Conservation (phyloP, 2,888 invertebrate genomes). For the Drosophila helvetica region DNA sequence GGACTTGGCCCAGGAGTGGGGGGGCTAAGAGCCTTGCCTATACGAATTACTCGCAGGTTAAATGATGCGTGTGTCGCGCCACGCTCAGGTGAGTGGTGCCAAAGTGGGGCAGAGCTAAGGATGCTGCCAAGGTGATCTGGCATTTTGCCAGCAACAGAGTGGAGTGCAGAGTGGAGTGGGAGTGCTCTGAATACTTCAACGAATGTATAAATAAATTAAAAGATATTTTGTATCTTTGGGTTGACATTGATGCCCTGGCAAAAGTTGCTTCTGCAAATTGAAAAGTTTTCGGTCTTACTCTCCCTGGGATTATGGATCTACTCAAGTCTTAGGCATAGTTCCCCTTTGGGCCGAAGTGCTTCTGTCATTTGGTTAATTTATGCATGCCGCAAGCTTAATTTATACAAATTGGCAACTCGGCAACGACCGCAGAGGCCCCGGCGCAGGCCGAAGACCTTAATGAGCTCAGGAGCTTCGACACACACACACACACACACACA, state of each 20-base stretch:
- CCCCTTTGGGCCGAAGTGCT: not conserved
- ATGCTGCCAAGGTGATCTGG: constrained; percentile 41
- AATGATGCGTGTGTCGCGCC: constrained; percentile 73
- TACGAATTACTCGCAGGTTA: constrained; percentile 65
- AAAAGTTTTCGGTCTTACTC: constrained; percentile 39
- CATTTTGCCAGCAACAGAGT: constrained; percentile 48
- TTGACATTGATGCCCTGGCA: constrained; percentile 52
- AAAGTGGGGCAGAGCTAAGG: constrained; percentile 35
- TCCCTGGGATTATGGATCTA: constrained; percentile 32
- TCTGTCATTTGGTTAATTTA: constrained; percentile 48
- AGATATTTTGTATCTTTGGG: constrained; percentile 53
- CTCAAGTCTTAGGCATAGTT: constrained; percentile 1
- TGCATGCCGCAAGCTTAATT: constrained; percentile 63
- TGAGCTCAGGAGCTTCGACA: constrained; percentile 58
- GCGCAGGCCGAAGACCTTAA: constrained; percentile 44
- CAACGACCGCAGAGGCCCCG: constrained; percentile 31
- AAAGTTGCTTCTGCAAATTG: constrained; percentile 47
- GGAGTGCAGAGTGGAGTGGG: not conserved
- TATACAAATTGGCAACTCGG: constrained; percentile 66
- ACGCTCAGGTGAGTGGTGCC: constrained; percentile 45
- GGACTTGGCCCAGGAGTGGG: too few species aligned
- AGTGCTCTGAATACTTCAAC: constrained; percentile 48
- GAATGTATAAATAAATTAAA: constrained; percentile 77
- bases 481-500: constrained; percentile 58
- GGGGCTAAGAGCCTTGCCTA: constrained; percentile 33